These are phyloP conservation scores for Podargus strigoides DNA, from an alignment of 2,797 vertebrate genomes.

Conservation along the genomic window DNA sequence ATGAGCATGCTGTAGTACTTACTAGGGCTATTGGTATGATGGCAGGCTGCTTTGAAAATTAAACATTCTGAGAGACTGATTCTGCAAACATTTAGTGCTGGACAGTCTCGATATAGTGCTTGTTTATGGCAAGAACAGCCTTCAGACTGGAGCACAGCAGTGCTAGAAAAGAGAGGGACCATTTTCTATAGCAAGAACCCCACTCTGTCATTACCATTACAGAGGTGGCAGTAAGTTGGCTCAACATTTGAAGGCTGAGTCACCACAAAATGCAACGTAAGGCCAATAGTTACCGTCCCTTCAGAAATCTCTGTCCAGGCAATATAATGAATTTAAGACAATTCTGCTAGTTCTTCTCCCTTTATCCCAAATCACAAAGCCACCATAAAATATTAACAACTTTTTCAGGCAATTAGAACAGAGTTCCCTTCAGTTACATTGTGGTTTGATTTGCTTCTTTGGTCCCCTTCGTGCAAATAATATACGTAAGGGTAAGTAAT, in stretches of 20 bases:
- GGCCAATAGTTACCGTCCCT: not conserved
- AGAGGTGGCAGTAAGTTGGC: accelerated
- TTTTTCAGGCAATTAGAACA: not conserved
- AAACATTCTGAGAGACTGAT: not conserved
- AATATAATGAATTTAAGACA: not conserved
- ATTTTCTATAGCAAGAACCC: accelerated
- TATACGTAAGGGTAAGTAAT: not conserved
- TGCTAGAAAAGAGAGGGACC: not conserved
- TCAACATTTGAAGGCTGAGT: accelerated
- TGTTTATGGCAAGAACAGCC: not conserved
- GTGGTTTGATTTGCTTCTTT: not conserved
- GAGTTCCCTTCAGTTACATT: not conserved
- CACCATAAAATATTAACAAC: not conserved
- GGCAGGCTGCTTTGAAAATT: not conserved
- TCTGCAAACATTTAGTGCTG: not conserved
- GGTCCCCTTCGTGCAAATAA: accelerated
- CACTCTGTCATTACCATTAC: accelerated
- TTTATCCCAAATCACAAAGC: not conserved
- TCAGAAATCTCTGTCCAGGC: not conserved
- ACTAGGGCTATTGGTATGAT: accelerated
- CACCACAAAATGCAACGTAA: not conserved
- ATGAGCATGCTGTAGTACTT: not conserved
- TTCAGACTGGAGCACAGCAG: not conserved
- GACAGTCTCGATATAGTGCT: not conserved
- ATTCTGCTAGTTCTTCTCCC: not conserved